Evolutionary conservation across 1,140 invertebrate species (phyloP).

Genomic region (Trinorchestia longiramus): DNA sequence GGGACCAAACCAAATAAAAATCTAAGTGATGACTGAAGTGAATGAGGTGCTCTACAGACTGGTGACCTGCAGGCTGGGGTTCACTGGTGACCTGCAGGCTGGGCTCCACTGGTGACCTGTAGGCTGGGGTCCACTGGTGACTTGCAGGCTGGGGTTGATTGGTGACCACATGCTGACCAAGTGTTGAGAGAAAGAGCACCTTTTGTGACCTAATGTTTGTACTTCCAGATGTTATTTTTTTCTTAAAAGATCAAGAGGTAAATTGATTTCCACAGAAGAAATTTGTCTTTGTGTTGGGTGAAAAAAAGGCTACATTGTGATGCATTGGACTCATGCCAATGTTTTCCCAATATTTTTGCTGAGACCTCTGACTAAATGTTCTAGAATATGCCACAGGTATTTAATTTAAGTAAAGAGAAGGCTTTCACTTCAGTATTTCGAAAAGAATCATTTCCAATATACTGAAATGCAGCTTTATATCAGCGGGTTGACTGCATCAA

Average conservation of each 20-base stretch:
- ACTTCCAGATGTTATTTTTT: neutral
- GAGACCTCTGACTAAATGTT: neutral
- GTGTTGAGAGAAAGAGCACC: neutral
- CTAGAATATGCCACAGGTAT: neutral
- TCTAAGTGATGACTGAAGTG: too few relatives aligned
- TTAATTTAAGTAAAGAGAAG: neutral
- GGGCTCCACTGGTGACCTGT: too few relatives aligned
- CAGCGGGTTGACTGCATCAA: neutral
- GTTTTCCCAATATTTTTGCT: neutral
- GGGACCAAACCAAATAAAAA: too few relatives aligned
- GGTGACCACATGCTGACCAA: neutral
- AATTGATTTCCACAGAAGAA: neutral
- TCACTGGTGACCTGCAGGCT: too few relatives aligned
- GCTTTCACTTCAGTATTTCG: neutral
- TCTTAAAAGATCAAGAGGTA: neutral
- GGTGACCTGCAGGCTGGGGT: too few relatives aligned
- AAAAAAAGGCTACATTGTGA: neutral
- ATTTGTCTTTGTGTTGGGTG: neutral
- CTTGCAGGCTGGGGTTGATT: too few relatives aligned
- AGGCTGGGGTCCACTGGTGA: too few relatives aligned
- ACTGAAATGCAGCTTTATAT: neutral
- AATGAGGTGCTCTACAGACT: too few relatives aligned
- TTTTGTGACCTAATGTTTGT: neutral
- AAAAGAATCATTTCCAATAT: neutral
- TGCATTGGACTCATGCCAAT: neutral